Conservation (phyloP, 1,140 invertebrate species). For the Diploscapter pachys region DNA sequence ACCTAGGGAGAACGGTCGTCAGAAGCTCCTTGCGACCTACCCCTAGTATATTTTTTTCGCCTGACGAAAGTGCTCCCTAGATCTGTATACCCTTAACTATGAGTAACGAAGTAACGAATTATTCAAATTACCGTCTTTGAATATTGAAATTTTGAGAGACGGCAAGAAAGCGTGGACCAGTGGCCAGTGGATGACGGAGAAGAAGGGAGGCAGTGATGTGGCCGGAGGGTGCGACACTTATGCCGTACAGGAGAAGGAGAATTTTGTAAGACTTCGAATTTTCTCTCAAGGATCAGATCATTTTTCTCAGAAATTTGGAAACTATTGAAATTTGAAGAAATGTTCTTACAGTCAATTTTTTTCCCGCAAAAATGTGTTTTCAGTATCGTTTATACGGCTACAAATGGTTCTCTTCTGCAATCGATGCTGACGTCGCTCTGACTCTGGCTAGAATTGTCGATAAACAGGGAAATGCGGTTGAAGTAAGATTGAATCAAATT, state of each 20-base stretch:
- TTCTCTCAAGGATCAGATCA: neutral
- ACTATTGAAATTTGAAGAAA: neutral
- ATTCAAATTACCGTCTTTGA: too few relatives aligned
- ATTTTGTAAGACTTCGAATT: conserved; percentile 19
- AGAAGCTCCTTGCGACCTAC: too few relatives aligned
- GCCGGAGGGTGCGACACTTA: conserved; percentile 66
- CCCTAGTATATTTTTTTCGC: too few relatives aligned
- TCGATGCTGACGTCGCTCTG: conserved; percentile 67
- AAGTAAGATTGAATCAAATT: neutral
- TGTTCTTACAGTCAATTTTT: neutral
- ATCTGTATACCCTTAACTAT: too few relatives aligned
- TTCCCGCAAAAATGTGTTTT: conserved; percentile 43
- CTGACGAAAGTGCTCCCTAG: too few relatives aligned
- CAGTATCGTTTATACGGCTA: conserved; percentile 64
- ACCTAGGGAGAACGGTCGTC: too few relatives aligned
- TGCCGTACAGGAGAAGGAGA: conserved; percentile 59
- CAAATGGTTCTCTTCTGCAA: conserved; percentile 69
- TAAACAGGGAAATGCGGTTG: conserved; percentile 57
- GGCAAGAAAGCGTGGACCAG: conserved; percentile 65
- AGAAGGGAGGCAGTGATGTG: conserved; percentile 68
- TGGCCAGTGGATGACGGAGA: conserved; percentile 70
- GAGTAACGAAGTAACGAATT: too few relatives aligned
- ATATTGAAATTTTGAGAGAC: neutral
- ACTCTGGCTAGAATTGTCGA: conserved; percentile 65
- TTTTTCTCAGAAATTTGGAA: neutral